A percentile compares a stretch with the other conserved stretches of the same genome.
Conservation (phyloP, 1,140 invertebrate genomes). For the Diachasmimorpha longicaudata region DNA sequence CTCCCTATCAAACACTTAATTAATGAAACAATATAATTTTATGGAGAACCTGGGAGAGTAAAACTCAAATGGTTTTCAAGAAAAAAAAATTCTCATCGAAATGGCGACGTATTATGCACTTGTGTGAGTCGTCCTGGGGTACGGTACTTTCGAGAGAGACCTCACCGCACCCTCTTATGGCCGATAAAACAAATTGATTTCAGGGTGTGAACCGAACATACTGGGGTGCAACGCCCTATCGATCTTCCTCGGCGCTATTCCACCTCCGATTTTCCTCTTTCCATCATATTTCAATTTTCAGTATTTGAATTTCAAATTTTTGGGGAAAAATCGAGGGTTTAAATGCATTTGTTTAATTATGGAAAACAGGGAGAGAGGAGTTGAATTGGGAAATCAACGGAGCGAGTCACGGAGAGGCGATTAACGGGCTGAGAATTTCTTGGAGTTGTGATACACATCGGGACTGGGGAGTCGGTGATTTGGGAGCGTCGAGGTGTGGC, state of each 20-base stretch:
- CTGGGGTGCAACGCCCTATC: slow-evolving; percentile 19
- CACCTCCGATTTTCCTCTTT: not conserved
- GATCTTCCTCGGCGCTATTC: not conserved
- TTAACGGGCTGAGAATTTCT: not conserved
- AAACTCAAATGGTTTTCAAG: too few species aligned
- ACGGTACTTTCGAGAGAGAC: not conserved
- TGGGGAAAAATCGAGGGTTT: not conserved
- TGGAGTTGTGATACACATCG: not conserved
- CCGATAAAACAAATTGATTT: slow-evolving; percentile 15
- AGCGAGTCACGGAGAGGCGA: not conserved
- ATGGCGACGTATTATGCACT: not conserved
- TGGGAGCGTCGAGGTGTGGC: not conserved
- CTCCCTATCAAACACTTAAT: too few species aligned
- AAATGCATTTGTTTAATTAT: not conserved
- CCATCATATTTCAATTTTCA: not conserved
- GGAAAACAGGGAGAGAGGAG: not conserved
- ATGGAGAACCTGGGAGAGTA: too few species aligned
- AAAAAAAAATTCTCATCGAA: not conserved
- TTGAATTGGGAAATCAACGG: not conserved
- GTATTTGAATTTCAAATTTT: not conserved
- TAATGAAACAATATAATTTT: too few species aligned
- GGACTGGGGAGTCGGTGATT: not conserved
- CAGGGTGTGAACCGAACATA: slow-evolving; percentile 7
- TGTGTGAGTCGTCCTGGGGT: not conserved
- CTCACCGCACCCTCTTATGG: not conserved